Evolutionary conservation across 2,888 invertebrate genomes (phyloP), one percentile per base, ranked within the genome.

Genomic region (Drosophila formosana): DNA sequence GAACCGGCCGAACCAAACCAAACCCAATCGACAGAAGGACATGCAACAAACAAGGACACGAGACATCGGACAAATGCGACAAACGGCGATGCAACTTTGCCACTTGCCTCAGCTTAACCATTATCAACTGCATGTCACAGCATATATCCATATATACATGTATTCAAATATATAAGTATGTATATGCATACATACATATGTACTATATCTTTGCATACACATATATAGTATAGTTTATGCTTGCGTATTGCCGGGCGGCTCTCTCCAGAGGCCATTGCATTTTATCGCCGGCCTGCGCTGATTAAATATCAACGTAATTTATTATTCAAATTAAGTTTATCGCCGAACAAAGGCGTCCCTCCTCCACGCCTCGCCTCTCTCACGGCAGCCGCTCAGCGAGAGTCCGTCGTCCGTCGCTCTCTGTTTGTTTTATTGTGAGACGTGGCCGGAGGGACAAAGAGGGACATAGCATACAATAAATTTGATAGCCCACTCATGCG

Each of bases 261-360:
- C 64, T 46, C 87, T 75, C 75, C 51, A 61, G 70, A 72, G 86
- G 65, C 68, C 88, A 75, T 83, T 88, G 88, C 70, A 72, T 82
- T 82, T 82, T 88, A 82, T 82, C 88, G 86, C 75, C 61, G 88
- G 62, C 64, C 75, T 50, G 63, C 80, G 83, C 86, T 83, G 83
- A 83, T 83, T 83, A 88, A 88, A 83, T 83, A 83, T 86, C 83
- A 70, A 75, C 86, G 84, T 88, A 86, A 83, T 83, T 83, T 83
- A 83, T 88, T 83, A 83, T 83, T 83, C 83, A 83, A 83, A 83
- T 83, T 83, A 84, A 80, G 89, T 86, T 84, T 84, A 84, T 88
- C 83, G 72, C 6, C 66, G 66, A 65, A 84, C 84, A 86, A 84
- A 86, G 83, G 87, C 73, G 45, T 28, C 37, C 34, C 2, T 25